Evolutionary conservation across 2,888 invertebrate genomes (phyloP).

Genomic region (Harpalus rufipes): DNA sequence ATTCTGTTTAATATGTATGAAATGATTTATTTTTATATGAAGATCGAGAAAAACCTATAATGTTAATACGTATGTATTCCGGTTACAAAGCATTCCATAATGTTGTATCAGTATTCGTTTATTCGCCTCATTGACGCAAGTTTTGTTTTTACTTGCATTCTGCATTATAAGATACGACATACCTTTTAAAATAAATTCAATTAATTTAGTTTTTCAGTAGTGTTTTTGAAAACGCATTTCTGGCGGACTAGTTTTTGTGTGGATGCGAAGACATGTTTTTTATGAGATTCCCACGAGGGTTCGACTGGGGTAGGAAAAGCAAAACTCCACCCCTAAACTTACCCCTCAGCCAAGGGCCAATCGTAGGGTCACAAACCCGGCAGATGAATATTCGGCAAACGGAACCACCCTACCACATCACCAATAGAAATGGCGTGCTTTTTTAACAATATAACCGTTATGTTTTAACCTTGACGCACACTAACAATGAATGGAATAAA

Average conservation of each 20-base stretch:
- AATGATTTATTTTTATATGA: background rate
- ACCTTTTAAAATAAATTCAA: conserved; percentile 7
- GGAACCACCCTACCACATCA: background rate
- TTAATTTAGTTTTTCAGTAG: conserved; percentile 2
- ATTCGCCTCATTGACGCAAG: background rate
- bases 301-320: conserved; percentile 44
- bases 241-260: background rate
- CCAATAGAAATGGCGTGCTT: conserved; percentile 24
- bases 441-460: conserved; percentile 38
- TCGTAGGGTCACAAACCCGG: background rate
- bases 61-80: background rate
- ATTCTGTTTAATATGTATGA: background rate
- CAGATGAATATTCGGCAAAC: conserved; percentile 21
- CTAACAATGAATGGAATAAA: background rate
- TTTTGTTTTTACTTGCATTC: background rate
- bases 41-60: background rate
- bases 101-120: background rate
- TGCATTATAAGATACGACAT: background rate
- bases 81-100: background rate
- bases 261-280: conserved; percentile 36
- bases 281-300: conserved; percentile 50
- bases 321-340: conserved; percentile 56
- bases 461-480: background rate
- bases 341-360: conserved; percentile 1
- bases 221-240: conserved; percentile 19